Evolutionary conservation across 2,113 vertebrate species (phyloP).

Genomic region (Aegotheles bennettii): DNA sequence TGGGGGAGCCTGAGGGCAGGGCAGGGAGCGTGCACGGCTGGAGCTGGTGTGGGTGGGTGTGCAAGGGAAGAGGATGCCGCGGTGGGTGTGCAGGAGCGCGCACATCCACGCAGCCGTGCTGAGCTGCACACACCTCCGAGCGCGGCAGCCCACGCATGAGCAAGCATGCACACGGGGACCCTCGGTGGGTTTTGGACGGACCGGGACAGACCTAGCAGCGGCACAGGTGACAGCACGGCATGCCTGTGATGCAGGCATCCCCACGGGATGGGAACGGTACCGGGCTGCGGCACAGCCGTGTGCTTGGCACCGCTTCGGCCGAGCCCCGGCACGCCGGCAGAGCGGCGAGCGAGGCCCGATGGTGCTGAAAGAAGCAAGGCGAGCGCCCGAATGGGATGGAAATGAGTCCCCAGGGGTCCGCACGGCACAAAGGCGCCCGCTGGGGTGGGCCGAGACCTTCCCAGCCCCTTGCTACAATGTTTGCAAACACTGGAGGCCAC

Average conservation of each 20-base stretch:
- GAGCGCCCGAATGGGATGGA: slow-evolving; percentile 28
- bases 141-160: fast-evolving
- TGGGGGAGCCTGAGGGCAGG: not conserved
- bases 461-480: slow-evolving; percentile 50
- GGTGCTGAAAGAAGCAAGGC: not conserved
- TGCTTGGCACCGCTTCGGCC: not conserved
- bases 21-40: not conserved
- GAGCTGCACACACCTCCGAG: fast-evolving
- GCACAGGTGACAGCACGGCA: fast-evolving
- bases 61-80: not conserved
- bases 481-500: slow-evolving; percentile 66
- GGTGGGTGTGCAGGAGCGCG: fast-evolving
- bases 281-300: not conserved
- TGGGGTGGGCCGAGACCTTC: slow-evolving; percentile 56
- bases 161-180: fast-evolving
- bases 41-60: not conserved
- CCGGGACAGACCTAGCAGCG: not conserved
- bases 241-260: fast-evolving
- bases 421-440: slow-evolving; percentile 46
- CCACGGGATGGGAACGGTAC: not conserved
- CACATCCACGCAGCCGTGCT: not conserved
- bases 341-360: not conserved
- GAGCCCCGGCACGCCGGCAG: not conserved
- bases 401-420: slow-evolving; percentile 50
- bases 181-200: not conserved